These are phyloP conservation scores for Gopherus evgoodei DNA, from an alignment of 2,113 vertebrate genomes.

Conservation along the genomic window DNA sequence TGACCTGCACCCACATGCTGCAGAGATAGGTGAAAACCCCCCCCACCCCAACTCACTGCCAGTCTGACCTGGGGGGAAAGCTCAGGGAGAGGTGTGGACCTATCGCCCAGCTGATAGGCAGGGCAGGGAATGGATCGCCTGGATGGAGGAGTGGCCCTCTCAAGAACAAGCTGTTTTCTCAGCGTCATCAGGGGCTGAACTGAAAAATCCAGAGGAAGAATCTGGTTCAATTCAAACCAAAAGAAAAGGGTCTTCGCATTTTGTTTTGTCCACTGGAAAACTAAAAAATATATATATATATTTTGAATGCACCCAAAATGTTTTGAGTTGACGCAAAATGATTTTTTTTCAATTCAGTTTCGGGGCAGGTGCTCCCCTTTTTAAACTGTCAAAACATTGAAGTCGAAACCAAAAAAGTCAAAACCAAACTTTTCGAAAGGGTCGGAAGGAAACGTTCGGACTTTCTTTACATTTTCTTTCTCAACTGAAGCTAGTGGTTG, in stretches of 20 bases:
- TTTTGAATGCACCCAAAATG: background rate
- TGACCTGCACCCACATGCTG: background rate
- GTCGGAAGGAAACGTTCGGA: background rate
- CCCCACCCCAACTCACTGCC: background rate
- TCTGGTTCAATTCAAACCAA: background rate
- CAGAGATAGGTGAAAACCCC: background rate
- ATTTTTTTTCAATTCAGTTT: background rate
- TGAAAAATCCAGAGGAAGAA: background rate
- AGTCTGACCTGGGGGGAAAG: background rate
- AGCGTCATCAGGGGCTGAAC: background rate
- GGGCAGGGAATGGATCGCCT: background rate
- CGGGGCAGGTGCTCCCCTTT: no score
- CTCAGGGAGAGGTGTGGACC: background rate
- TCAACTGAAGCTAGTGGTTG: background rate
- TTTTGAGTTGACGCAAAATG: background rate
- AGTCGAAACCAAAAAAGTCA: background rate
- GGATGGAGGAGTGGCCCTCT: background rate
- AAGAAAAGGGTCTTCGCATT: background rate
- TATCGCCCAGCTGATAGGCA: background rate
- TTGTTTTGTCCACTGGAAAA: no score
- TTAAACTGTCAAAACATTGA: background rate
- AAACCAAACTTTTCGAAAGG: background rate
- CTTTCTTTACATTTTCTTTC: background rate
- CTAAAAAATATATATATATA: background rate
- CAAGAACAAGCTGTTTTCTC: background rate